Conservation (phyloP, 1,140 invertebrate species). For the Meloidogyne hapla region DNA sequence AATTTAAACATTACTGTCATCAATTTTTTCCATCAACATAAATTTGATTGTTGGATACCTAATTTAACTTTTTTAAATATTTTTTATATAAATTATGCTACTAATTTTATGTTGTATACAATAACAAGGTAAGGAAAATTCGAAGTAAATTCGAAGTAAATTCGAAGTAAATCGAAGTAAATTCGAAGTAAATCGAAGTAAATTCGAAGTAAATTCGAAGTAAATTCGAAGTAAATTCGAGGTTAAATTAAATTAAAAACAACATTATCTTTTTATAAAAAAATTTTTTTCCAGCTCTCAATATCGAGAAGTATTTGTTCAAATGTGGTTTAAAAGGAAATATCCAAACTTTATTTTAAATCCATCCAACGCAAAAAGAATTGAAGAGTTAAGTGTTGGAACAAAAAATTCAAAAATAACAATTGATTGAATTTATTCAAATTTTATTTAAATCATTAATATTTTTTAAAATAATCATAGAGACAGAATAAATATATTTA, state of each 20-base stretch:
- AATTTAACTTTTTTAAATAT: background rate
- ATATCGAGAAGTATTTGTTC: background rate
- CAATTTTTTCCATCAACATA: background rate
- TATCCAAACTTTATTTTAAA: background rate
- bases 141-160: no score
- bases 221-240: no score
- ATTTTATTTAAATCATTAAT: no score
- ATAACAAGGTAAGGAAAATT: conserved; percentile 9
- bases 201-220: no score
- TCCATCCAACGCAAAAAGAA: background rate
- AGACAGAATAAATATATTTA: no score
- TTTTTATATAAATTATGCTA: conserved; percentile 20
- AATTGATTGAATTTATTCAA: no score
- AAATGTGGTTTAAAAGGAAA: background rate
- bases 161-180: no score
- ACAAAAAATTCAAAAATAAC: background rate
- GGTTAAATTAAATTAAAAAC: no score
- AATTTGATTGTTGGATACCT: background rate
- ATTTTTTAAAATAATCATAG: no score
- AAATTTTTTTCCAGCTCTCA: background rate
- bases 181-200: no score
- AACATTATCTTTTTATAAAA: no score
- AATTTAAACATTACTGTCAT: conserved; percentile 12
- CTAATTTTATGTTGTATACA: conserved; percentile 22
- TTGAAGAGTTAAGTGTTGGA: background rate